Evolutionary conservation across 2,888 invertebrate genomes (phyloP), one percentile per base, ranked within the genome.

Genomic region (Yponomeuta cagnagella): DNA sequence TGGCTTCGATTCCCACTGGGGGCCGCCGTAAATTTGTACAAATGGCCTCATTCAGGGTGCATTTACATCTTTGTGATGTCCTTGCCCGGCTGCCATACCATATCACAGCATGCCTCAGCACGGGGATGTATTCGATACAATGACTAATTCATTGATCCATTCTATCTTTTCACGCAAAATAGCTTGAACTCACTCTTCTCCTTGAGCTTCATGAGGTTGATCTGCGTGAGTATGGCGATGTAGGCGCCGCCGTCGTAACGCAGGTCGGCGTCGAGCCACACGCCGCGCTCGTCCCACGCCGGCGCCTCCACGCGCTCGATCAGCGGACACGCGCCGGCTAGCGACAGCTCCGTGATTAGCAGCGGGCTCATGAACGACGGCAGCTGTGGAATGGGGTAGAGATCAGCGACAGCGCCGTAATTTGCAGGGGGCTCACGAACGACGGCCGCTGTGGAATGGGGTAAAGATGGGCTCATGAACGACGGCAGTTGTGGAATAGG

Each of bases 331-430:
- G 94, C 93, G 74, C 93, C 92, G 63, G 96, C 96, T 76, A 97
- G 92, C 67, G 95, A 94, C 76, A 98, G 88, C 80, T 96, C 95
- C 52, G 95, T 95, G 75, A 98, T 94, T 69, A 94, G 87, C 70
- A 98, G 92, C 75, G 96, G 96, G 74, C 97, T 96, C 93, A 98
- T 96, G 87, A 98, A 97, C 77, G 96, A 95, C 1, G 98, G 98
- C 74, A 97, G 86, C 93, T 95, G 83, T 43, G 43, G 43, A 43
- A 8, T 6, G 43, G 1, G 78, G 58, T 70, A 73, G 68, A 43
- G 2, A 15, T 48, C 76, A 97, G 92, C 68, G 95, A 94, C 76
- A 97, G 88, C 79, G 96, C 95, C 58, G 95, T 95, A 75, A 98
- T 94, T 69, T 94, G 87, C 70, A 98, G 92, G 75, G 96, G 96